These are phyloP conservation scores for Graptemys geographica DNA, from an alignment of 2,797 vertebrate genomes.

Conservation along the genomic window DNA sequence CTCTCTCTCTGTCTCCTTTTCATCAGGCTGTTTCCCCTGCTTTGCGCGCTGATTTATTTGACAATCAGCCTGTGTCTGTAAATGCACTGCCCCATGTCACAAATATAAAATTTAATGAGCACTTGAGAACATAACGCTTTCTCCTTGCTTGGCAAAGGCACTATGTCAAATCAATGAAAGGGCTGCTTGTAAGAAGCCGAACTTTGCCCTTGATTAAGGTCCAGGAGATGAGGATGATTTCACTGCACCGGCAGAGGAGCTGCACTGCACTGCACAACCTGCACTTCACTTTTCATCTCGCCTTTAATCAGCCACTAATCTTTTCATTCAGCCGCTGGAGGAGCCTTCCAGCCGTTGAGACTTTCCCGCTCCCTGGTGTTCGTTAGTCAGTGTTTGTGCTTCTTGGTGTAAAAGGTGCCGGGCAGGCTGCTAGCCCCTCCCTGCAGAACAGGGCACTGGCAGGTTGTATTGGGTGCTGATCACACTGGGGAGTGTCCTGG, in stretches of 20 bases:
- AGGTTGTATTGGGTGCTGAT: background rate
- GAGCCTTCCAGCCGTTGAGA: no score
- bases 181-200: background rate
- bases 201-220: background rate
- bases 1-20: rapidly evolving
- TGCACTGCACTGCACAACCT: background rate
- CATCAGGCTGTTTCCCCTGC: background rate
- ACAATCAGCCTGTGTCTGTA: rapidly evolving
- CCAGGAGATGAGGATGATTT: background rate
- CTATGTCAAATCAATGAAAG: background rate
- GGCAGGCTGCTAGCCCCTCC: background rate
- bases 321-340: background rate
- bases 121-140: background rate
- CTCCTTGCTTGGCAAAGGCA: background rate
- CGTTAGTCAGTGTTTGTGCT: no score
- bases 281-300: no score
- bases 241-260: background rate
- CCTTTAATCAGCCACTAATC: background rate
- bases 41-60: background rate
- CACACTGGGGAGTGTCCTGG: background rate
- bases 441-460: background rate
- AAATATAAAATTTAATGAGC: background rate
- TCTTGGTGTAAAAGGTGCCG: no score
- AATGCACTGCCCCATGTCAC: background rate
- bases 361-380: no score